Conservation (phyloP, 1,140 invertebrate species). For the Bombus sylvicola region DNA sequence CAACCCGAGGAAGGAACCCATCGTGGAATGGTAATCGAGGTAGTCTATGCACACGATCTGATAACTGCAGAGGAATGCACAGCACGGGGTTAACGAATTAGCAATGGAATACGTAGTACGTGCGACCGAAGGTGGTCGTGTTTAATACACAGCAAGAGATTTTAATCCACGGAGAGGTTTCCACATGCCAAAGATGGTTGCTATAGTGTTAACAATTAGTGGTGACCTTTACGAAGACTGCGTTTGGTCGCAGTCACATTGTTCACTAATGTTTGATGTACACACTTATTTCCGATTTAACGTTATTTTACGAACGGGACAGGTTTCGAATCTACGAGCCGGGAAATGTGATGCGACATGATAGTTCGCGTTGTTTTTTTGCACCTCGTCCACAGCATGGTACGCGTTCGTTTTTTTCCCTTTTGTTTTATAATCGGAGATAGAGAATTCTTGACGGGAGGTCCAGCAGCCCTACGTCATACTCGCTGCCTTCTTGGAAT, state of each 20-base stretch:
- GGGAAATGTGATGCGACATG: conserved; percentile 40
- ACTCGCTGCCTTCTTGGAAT: conserved; percentile 60
- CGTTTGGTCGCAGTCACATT: neutral
- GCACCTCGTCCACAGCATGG: neutral
- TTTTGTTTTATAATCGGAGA: conserved; percentile 53
- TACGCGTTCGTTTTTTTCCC: conserved; percentile 6
- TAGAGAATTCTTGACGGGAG: conserved; percentile 67
- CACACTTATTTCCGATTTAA: conserved; percentile 22
- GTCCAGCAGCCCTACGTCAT: conserved; percentile 57
- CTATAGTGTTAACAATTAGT: neutral
- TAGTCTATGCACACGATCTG: conserved; percentile 18
- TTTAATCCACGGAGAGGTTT: conserved; percentile 11
- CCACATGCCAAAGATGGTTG: neutral
- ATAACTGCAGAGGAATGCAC: conserved; percentile 21
- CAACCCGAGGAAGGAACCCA: neutral
- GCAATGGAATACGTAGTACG: neutral
- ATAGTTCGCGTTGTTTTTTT: conserved; percentile 8
- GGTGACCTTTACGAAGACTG: neutral
- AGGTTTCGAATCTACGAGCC: conserved; percentile 28
- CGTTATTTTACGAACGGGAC: conserved; percentile 7
- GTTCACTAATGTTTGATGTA: neutral
- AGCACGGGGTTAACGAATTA: conserved; percentile 21
- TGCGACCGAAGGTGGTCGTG: neutral
- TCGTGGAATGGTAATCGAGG: conserved; percentile 6
- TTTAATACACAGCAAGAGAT: neutral